Percentiles rank a stretch among this genome's conserved stretches.
phyloP scores from a whole-genome alignment of 2,113 vertebrate genomes.

The Bubo blakistoni region DNA sequence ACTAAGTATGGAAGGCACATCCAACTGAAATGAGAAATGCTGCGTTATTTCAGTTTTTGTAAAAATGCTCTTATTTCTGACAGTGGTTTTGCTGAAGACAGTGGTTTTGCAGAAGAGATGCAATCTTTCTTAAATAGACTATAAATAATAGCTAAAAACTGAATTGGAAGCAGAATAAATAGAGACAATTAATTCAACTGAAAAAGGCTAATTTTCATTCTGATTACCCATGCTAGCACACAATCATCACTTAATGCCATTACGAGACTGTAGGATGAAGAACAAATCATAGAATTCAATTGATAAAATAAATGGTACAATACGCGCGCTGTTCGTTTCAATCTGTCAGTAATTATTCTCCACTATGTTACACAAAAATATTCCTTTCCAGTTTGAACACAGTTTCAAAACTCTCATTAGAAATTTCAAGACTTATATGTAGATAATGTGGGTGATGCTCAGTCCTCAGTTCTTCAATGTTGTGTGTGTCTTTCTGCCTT shows the following conservation, averaged over 20 bases:
- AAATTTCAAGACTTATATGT: background rate
- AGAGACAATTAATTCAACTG: conserved; percentile 55
- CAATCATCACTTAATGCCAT: conserved; percentile 47
- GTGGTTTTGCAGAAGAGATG: conserved; percentile 53
- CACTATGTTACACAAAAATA: background rate
- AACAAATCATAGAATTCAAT: conserved; percentile 33
- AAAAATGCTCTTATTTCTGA: conserved; percentile 50
- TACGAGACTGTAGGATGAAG: conserved; percentile 23
- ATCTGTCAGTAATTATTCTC: conserved; percentile 28
- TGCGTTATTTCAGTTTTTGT: conserved; percentile 46
- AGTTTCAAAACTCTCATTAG: conserved; percentile 16
- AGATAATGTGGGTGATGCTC: background rate
- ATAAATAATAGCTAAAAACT: conserved; percentile 59
- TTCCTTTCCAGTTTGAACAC: conserved; percentile 22
- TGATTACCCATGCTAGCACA: conserved; percentile 39
- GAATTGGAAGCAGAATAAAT: conserved; percentile 60
- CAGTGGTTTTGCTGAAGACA: conserved; percentile 63
- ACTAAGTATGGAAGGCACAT: conserved; percentile 41
- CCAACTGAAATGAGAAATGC: conserved; percentile 43
- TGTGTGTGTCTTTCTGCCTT: background rate
- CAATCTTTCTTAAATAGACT: conserved; percentile 54
- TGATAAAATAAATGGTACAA: conserved; percentile 53
- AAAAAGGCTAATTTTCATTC: conserved; percentile 61
- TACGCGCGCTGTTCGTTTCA: background rate
- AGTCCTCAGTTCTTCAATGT: background rate